phyloP scores from a whole-genome alignment of 2,113 vertebrate genomes.

The Rhea americana region DNA sequence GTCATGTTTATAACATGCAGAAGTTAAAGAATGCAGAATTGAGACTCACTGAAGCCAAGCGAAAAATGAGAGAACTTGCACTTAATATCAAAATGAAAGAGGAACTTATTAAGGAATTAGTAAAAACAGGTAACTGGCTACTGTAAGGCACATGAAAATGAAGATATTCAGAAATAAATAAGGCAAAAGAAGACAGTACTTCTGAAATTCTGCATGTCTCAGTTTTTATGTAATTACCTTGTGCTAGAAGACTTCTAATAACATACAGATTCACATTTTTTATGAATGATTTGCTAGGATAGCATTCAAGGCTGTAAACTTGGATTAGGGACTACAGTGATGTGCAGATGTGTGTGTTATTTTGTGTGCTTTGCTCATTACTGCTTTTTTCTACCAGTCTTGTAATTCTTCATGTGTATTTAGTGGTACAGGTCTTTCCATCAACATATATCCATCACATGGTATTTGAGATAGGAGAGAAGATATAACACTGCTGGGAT shows the following conservation, averaged over 20 bases:
- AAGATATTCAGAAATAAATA: neutral
- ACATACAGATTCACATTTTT: neutral
- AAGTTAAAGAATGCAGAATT: slow-evolving; percentile 77
- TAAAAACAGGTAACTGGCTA: slow-evolving; percentile 83
- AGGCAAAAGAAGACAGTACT: neutral
- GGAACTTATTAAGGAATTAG: slow-evolving; percentile 87
- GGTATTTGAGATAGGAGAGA: neutral
- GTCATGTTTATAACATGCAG: slow-evolving; percentile 72
- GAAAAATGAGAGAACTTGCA: slow-evolving; percentile 84
- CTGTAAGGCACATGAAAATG: neutral
- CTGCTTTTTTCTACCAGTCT: neutral
- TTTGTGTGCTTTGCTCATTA: neutral
- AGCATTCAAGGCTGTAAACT: neutral
- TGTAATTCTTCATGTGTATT: neutral
- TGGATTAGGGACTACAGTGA: neutral
- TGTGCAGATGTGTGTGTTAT: neutral
- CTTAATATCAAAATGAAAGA: slow-evolving; percentile 88
- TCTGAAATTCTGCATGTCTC: neutral
- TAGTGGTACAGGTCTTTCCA: neutral
- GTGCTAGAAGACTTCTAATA: neutral
- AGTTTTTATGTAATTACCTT: neutral
- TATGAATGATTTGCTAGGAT: neutral
- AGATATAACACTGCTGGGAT: neutral
- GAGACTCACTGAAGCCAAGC: slow-evolving; percentile 72
- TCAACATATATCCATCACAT: neutral